Percentiles rank a stretch among this genome's conserved stretches.
Evolutionary conservation across 2,888 invertebrate genomes (phyloP).

Genomic region (Acleris holmiana): DNA sequence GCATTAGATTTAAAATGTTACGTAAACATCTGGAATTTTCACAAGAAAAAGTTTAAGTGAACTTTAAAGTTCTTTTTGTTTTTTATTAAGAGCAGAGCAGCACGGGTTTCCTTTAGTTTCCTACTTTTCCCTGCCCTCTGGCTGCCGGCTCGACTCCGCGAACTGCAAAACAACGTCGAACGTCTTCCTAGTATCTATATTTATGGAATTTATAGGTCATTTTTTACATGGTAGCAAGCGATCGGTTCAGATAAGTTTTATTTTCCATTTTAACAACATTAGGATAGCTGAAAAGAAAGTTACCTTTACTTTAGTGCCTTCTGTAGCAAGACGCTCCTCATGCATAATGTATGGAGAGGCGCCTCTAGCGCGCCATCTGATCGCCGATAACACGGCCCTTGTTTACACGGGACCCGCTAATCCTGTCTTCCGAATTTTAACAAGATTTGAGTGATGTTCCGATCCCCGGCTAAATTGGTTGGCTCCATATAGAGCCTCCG

Average conservation of each 20-base stretch:
- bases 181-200: conserved; percentile 21
- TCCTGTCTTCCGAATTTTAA: conserved; percentile 72
- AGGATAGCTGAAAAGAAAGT: conserved; percentile 17
- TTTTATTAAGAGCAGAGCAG: conserved; percentile 21
- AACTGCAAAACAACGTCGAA: conserved; percentile 33
- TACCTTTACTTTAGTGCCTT: conserved; percentile 41
- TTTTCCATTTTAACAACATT: conserved; percentile 18
- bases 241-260: conserved; percentile 26
- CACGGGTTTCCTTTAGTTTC: conserved; percentile 28
- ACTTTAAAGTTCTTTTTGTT: conserved; percentile 21
- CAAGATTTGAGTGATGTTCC: conserved; percentile 71
- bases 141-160: conserved; percentile 23
- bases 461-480: conserved; percentile 48
- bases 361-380: conserved; percentile 63
- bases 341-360: conserved; percentile 71
- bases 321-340: conserved; percentile 60
- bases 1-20: conserved; percentile 1
- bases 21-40: conserved; percentile 6
- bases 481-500: conserved; percentile 44
- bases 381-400: conserved; percentile 70
- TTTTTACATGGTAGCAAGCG: conserved; percentile 18
- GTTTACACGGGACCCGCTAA: conserved; percentile 73
- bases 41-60: conserved; percentile 21
- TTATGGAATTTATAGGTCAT: conserved; percentile 5
- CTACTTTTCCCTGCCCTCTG: conserved; percentile 27